A percentile compares a stretch with the other conserved stretches of the same genome.
Evolutionary conservation across 2,113 vertebrate genomes (phyloP).

Genomic region (Sylvia atricapilla): DNA sequence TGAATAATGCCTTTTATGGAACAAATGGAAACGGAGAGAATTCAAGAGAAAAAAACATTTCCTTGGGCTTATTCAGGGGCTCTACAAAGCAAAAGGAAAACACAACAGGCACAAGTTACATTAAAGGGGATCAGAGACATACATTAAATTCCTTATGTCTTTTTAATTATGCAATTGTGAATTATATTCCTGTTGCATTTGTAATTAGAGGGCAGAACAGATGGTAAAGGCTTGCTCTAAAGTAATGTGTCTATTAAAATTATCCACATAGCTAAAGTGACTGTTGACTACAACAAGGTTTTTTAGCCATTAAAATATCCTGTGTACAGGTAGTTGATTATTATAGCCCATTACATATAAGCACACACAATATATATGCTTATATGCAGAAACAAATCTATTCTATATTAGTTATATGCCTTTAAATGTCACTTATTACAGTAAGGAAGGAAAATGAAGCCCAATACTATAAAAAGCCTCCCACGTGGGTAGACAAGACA

Average conservation of each 20-base stretch:
- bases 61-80: neutral
- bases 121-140: slow-evolving; percentile 69
- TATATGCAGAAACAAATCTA: neutral
- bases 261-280: slow-evolving; percentile 66
- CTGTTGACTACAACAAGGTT: slow-evolving; percentile 58
- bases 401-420: slow-evolving; percentile 45
- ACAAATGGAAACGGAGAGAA: neutral
- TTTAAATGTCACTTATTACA: slow-evolving; percentile 57
- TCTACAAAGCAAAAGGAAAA: slow-evolving; percentile 39
- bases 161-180: slow-evolving; percentile 79
- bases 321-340: slow-evolving; percentile 60
- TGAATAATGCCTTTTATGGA: neutral
- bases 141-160: slow-evolving; percentile 74
- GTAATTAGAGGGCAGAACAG: slow-evolving; percentile 75
- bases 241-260: slow-evolving; percentile 74
- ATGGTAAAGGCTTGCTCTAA: slow-evolving; percentile 75
- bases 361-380: neutral
- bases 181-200: slow-evolving; percentile 77
- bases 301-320: slow-evolving; percentile 56
- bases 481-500: neutral
- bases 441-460: slow-evolving; percentile 63
- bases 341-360: slow-evolving; percentile 63
- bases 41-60: slow-evolving; percentile 27
- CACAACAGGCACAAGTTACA: slow-evolving; percentile 55
- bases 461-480: neutral